Evolutionary conservation across 2,113 vertebrate species (phyloP).

Genomic region (Pluvialis apricaria): DNA sequence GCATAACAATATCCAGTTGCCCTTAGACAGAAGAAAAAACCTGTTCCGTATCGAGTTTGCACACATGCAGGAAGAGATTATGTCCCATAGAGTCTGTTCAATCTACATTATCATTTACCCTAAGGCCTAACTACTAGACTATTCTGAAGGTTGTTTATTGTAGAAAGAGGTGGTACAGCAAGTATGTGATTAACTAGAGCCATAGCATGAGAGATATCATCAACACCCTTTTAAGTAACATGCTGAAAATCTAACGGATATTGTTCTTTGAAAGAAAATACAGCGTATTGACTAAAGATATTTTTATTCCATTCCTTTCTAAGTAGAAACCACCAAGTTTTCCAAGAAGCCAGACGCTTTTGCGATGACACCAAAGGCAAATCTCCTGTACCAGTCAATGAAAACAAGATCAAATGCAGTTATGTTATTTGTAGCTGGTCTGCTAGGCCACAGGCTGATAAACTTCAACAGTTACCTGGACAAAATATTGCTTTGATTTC

Average conservation of each 20-base stretch:
- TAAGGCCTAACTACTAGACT: background rate
- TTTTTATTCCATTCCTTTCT: background rate
- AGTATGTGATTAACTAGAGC: background rate
- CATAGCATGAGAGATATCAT: background rate
- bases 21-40: background rate
- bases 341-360: background rate
- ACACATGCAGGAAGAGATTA: background rate
- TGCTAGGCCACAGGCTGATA: background rate
- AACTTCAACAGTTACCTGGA: background rate
- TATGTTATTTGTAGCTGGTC: background rate
- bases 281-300: background rate
- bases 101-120: background rate
- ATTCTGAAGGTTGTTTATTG: background rate
- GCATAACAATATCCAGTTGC: background rate
- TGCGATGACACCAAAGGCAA: background rate
- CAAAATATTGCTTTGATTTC: background rate
- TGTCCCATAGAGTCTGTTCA: background rate
- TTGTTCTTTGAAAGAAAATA: background rate
- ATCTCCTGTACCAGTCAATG: background rate
- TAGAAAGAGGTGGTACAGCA: background rate
- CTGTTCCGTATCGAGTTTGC: background rate
- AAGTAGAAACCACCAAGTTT: background rate
- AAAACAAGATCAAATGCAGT: background rate
- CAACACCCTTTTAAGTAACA: background rate
- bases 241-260: background rate